Evolutionary conservation across 2,888 invertebrate species (phyloP), one percentile per base, ranked within the genome.

Genomic region (Hypsopygia costalis): DNA sequence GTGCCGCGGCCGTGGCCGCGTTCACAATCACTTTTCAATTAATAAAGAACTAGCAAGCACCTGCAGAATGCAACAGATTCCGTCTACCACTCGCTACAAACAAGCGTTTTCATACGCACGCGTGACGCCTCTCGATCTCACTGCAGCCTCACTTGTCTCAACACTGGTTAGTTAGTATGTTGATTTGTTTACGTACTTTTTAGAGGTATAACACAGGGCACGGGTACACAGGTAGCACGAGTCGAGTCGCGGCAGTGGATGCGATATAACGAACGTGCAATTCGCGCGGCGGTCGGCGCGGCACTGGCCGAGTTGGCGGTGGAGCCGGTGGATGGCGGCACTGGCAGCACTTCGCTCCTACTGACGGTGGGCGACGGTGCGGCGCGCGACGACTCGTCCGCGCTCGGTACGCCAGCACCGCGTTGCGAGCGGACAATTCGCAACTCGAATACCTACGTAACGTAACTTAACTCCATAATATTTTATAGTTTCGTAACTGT

Each of bases 21-120:
- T 81, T 85, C 33, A 83, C 87, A 85, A 85, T 86, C 87, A 87
- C 87, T 87, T 87, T 87, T 86, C 85, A 82, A 85, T 83, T 83
- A 87, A 83, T 82, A 81, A 82, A 82, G 70, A 81, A 80, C 71
- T 64, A 69, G 63, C 70, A 60, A 77, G 77, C 86, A 86, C 86
- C 86, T 85, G 85, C 78, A 77, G 78, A 81, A 77, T 80, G 78
- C 78, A 81, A 80, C 75, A 74, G 74, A 77, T 73, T 75, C 77
- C 62, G 59, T 69, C 55, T 63, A 67, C 62, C 70, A 65, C 67
- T 62, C 51, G 58, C 56, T 57, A 61, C 53, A 50, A 62, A 58
- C 61, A 62, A 66, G 65, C 39, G 39, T 34, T 62, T 67, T 51
- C 47, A 45, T 46, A 68, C 69, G 74, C 69, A 69, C 71, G 70